Percentiles rank a stretch among this genome's conserved stretches.
phyloP scores from a whole-genome alignment of 92 coral and sea anemone genomes.

The Blastomussa wellsi region DNA sequence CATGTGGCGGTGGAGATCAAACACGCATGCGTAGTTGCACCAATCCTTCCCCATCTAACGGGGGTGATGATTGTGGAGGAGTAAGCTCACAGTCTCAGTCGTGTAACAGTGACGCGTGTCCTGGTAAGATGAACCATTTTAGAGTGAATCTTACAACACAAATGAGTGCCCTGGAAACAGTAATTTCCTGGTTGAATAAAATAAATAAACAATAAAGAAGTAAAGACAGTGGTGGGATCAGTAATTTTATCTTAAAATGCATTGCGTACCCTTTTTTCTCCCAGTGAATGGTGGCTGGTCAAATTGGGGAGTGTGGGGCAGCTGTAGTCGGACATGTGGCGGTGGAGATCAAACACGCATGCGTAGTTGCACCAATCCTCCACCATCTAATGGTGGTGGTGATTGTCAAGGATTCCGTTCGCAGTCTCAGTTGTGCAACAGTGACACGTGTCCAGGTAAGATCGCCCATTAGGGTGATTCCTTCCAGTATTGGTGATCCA shows the following conservation, averaged over 20 bases:
- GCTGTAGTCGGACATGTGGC: slow-evolving; percentile 50
- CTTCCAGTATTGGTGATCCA: no score
- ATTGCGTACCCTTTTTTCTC: no score
- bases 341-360: slow-evolving; percentile 48
- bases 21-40: slow-evolving; percentile 46
- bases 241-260: not conserved
- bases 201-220: not conserved
- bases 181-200: not conserved
- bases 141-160: slow-evolving; percentile 1
- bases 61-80: slow-evolving; percentile 42
- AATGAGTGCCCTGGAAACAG: not conserved
- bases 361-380: slow-evolving; percentile 47
- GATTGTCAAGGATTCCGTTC: slow-evolving; percentile 29
- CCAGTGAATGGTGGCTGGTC: slow-evolving; percentile 46
- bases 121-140: not conserved
- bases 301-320: slow-evolving; percentile 47
- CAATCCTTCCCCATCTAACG: slow-evolving; percentile 48
- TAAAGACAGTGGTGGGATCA: not conserved
- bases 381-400: slow-evolving; percentile 45
- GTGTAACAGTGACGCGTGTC: slow-evolving; percentile 17
- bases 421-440: slow-evolving; percentile 18
- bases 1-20: slow-evolving; percentile 57
- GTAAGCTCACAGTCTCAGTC: not conserved
- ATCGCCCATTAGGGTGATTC: no score
- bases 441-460: slow-evolving; percentile 23